A percentile compares a stretch with the other conserved stretches of the same genome.
These are phyloP conservation scores for Odontesthes bonariensis DNA, from an alignment of 2,113 vertebrate species.

Conservation along the genomic window DNA sequence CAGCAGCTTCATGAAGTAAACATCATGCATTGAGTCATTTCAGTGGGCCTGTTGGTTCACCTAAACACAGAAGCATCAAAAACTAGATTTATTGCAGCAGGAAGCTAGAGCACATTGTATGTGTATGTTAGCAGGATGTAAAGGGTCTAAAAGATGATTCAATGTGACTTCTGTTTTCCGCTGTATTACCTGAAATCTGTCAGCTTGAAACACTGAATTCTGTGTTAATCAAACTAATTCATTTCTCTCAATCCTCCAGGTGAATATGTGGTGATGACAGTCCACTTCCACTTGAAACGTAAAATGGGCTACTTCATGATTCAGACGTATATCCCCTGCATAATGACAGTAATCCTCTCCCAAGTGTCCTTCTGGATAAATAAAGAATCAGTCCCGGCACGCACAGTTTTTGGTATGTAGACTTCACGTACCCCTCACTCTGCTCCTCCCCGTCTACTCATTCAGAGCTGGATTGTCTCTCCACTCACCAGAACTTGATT, in stretches of 20 bases:
- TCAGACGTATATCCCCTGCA: constrained; percentile 99
- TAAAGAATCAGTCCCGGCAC: constrained; percentile 97
- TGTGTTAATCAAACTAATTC: constrained; percentile 38
- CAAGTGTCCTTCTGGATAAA: constrained; percentile 99
- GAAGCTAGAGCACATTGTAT: neutral
- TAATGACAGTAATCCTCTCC: constrained; percentile 99
- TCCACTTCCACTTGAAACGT: constrained; percentile 95
- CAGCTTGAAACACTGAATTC: constrained; percentile 11
- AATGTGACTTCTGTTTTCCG: constrained; percentile 19
- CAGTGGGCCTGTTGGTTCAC: neutral
- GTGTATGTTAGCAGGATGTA: constrained; percentile 13
- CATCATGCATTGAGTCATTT: constrained; percentile 16
- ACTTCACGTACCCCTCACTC: constrained; percentile 56
- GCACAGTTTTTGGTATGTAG: constrained; percentile 96
- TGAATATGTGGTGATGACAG: constrained; percentile 99
- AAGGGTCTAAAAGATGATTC: constrained; percentile 5
- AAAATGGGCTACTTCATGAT: constrained; percentile 99
- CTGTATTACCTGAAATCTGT: constrained; percentile 37
- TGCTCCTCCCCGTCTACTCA: constrained; percentile 32
- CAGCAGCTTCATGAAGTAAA: constrained; percentile 21
- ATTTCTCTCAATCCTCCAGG: constrained; percentile 81
- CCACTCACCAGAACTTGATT: constrained; percentile 18
- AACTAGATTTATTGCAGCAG: constrained; percentile 25
- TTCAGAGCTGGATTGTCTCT: constrained; percentile 23
- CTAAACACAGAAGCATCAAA: constrained; percentile 25